Evolutionary conservation across 2,797 vertebrate species (phyloP).

Genomic region (Delichon dasypus): DNA sequence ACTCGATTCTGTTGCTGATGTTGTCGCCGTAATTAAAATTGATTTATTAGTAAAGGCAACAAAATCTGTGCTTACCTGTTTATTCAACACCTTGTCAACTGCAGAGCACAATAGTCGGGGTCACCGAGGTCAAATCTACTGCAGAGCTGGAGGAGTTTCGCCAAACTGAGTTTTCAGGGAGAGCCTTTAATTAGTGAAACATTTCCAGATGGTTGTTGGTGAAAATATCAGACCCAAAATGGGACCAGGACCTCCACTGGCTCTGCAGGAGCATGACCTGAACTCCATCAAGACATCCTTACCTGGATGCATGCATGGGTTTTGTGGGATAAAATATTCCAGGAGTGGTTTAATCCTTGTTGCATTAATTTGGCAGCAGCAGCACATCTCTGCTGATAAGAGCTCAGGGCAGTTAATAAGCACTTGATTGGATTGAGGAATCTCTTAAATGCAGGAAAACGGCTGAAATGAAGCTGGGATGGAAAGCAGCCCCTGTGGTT

Average conservation of each 20-base stretch:
- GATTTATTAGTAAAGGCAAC: constrained; percentile 59
- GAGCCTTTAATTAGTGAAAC: neutral
- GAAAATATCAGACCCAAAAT: neutral
- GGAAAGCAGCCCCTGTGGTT: neutral
- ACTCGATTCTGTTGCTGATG: constrained; percentile 35
- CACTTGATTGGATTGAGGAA: neutral
- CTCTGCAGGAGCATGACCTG: neutral
- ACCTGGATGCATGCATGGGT: accelerated
- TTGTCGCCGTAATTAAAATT: constrained; percentile 70
- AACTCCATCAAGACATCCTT: neutral
- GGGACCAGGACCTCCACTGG: neutral
- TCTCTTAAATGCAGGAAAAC: neutral
- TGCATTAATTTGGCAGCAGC: neutral
- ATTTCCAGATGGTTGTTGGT: neutral
- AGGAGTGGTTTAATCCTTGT: neutral
- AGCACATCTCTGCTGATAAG: neutral
- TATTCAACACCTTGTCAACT: neutral
- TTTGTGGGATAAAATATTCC: neutral
- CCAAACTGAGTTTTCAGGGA: neutral
- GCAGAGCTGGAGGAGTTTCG: neutral
- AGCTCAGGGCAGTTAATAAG: neutral
- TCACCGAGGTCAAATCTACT: neutral
- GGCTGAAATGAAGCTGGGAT: neutral
- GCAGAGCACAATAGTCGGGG: neutral
- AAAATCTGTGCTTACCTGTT: constrained; percentile 38